Percentiles rank a stretch among this genome's conserved stretches.
phyloP scores from a whole-genome alignment of 2,888 invertebrate genomes.

The Hirtodrosophila alboralis region DNA sequence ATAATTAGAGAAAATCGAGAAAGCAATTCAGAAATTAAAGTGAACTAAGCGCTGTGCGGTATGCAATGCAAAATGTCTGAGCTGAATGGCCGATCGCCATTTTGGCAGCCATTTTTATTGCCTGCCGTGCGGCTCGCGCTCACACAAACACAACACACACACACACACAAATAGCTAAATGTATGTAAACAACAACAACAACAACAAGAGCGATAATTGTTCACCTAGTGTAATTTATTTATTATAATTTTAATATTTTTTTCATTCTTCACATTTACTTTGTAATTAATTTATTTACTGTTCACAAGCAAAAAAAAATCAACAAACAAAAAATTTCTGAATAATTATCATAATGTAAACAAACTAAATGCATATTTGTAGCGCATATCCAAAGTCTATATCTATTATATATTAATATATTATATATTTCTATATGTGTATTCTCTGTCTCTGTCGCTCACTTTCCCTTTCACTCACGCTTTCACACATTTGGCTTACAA shows the following conservation, averaged over 20 bases:
- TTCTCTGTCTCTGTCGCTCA: conserved; percentile 50
- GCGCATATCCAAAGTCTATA: conserved; percentile 34
- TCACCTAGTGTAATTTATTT: conserved; percentile 78
- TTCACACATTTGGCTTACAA: conserved; percentile 77
- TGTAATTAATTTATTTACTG: conserved; percentile 67
- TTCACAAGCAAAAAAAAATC: conserved; percentile 27
- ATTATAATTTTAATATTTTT: conserved; percentile 71
- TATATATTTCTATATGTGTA: conserved; percentile 26
- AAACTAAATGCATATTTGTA: conserved; percentile 33
- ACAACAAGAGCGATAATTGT: conserved; percentile 55
- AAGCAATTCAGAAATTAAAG: conserved; percentile 26
- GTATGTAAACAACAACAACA: conserved; percentile 46
- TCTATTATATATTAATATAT: conserved; percentile 8
- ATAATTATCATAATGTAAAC: conserved; percentile 23
- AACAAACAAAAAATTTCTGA: conserved; percentile 12
- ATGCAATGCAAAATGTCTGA: conserved; percentile 36
- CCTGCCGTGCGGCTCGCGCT: conserved; percentile 17
- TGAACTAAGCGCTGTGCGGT: conserved; percentile 31
- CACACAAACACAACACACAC: conserved; percentile 25
- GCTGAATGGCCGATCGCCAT: conserved; percentile 42
- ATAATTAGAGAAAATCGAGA: conserved; percentile 29
- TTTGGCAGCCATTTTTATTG: conserved; percentile 42
- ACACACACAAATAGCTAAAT: conserved; percentile 55
- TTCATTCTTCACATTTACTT: conserved; percentile 58
- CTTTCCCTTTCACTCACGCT: conserved; percentile 60